Evolutionary conservation across 1,140 invertebrate genomes (phyloP).

Genomic region (Apocrypta bakeri): DNA sequence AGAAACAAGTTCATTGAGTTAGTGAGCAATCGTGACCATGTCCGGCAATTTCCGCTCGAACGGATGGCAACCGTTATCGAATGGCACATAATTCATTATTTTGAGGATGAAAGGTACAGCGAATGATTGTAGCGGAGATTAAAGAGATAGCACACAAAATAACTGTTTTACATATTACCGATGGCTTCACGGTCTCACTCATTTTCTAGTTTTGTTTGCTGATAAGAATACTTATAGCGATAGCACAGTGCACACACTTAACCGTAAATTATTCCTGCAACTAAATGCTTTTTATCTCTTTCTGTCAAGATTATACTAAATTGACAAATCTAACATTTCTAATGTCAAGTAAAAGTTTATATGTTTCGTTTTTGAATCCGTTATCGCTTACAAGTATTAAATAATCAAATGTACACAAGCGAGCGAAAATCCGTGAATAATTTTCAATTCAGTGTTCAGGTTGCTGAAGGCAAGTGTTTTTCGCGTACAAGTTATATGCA

Average conservation of each 20-base stretch:
- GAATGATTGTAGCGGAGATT: not conserved
- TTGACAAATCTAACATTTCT: no score
- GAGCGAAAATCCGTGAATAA: not conserved
- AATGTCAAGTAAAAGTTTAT: no score
- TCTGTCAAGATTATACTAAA: no score
- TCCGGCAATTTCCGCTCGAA: constrained; percentile 30
- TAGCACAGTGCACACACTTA: not conserved
- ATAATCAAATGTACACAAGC: not conserved
- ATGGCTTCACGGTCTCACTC: no score
- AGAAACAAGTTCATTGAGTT: constrained; percentile 24
- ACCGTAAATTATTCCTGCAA: not conserved
- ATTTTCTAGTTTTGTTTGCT: not conserved
- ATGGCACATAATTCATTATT: constrained; percentile 12
- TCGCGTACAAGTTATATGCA: no score
- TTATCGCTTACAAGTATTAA: not conserved
- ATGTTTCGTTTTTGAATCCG: not conserved
- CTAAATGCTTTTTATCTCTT: no score
- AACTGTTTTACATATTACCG: no score
- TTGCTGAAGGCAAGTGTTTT: not conserved
- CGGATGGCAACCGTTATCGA: not conserved
- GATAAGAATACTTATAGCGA: not conserved
- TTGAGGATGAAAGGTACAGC: not conserved
- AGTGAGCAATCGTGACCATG: constrained; percentile 12
- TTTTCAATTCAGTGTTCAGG: not conserved
- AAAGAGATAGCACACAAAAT: no score